Evolutionary conservation across 2,797 vertebrate genomes (phyloP).

Genomic region (Cyprinella venusta): DNA sequence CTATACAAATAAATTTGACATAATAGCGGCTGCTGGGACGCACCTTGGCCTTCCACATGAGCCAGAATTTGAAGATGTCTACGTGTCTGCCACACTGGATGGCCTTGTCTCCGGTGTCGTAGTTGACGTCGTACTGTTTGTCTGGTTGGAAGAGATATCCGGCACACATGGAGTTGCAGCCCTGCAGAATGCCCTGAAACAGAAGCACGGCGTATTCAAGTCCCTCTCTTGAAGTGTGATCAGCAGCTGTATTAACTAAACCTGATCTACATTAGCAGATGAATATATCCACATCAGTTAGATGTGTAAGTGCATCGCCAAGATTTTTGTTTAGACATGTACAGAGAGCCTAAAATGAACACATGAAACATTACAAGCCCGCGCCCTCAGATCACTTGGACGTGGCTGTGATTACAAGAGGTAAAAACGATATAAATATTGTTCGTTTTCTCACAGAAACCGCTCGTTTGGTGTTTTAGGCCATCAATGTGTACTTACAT

Average conservation of each 20-base stretch:
- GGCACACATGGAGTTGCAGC: conserved; percentile 98
- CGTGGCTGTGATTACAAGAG: too few species aligned
- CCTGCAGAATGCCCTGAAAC: conserved; percentile 88
- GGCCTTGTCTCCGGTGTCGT: conserved; percentile 97
- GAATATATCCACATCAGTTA: neutral
- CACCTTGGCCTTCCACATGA: conserved; percentile 99
- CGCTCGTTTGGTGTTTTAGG: too few species aligned
- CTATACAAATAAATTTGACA: neutral
- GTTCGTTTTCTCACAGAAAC: too few species aligned
- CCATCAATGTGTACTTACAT: too few species aligned
- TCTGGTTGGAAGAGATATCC: conserved; percentile 98
- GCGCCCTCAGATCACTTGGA: too few species aligned
- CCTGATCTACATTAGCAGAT: neutral
- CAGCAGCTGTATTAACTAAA: neutral
- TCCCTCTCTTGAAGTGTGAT: neutral
- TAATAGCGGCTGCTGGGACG: neutral
- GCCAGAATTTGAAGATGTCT: conserved; percentile 99
- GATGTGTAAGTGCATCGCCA: neutral
- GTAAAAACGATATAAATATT: too few species aligned
- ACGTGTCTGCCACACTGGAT: conserved; percentile 98
- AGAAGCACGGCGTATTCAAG: neutral
- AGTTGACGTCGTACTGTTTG: conserved; percentile 97
- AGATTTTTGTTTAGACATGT: neutral
- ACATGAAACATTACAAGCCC: too few species aligned
- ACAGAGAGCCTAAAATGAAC: neutral